Conservation (phyloP, 2,888 invertebrate species). For the Caenorhabditis imperialis region DNA sequence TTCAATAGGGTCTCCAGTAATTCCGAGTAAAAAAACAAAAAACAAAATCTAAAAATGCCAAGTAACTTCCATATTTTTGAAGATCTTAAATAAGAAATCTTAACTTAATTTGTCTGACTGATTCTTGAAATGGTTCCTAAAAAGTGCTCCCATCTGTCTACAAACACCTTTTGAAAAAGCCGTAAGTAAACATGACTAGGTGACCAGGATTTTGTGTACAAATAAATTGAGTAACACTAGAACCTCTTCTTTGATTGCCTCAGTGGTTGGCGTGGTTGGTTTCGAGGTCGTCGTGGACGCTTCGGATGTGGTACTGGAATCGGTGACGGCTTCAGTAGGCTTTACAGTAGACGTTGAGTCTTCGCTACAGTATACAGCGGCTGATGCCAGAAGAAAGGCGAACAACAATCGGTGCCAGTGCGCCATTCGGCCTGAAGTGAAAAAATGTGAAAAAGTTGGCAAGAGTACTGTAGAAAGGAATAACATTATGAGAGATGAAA, state of each 20-base stretch:
- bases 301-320: neutral
- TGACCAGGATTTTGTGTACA: too few relatives aligned
- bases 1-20: too few relatives aligned
- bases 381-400: conserved; percentile 25
- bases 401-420: conserved; percentile 41
- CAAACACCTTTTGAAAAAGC: too few relatives aligned
- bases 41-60: too few relatives aligned
- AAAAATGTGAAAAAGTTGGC: neutral
- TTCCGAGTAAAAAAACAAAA: conserved; percentile 5
- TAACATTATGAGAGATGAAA: neutral
- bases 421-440: conserved; percentile 41
- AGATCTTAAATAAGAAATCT: too few relatives aligned
- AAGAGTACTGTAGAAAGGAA: neutral
- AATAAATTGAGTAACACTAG: too few relatives aligned
- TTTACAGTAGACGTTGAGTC: conserved; percentile 14
- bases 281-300: conserved; percentile 7
- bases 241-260: conserved; percentile 20
- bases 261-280: conserved; percentile 14
- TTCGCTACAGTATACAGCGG: conserved; percentile 13
- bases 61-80: too few relatives aligned
- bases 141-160: too few relatives aligned
- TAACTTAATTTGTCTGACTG: too few relatives aligned
- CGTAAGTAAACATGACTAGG: too few relatives aligned
- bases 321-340: neutral
- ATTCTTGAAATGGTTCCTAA: neutral